Base-by-base conservation (phyloP, 2,797 vertebrate species). In the Phoebastria nigripes region DNA sequence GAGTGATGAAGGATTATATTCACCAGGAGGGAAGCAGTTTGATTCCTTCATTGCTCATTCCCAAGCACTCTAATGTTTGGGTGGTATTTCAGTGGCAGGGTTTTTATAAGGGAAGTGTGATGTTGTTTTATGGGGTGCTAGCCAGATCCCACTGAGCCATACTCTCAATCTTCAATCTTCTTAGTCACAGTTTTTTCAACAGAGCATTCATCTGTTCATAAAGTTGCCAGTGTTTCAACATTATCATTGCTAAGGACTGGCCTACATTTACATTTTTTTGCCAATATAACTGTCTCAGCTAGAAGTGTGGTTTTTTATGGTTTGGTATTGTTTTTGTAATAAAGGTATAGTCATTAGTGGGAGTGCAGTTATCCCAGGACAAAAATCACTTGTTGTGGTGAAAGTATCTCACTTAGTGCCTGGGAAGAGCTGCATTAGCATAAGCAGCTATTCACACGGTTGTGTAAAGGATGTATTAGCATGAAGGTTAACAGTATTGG, bases 111-210 rank as follows among this genome's bases (percentile, higher is more conserved):
- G 79, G 61, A 96, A 96, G 95, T 95, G 94, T 95, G 91, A 96
- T 96, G 82, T 74, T 94, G 94, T 94, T 96, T 93, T 61, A 67
- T 86, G 91, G 94, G 87, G 92, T 95, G 96, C 87, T 90, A 96
- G 96, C 96, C 96, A 94, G 91, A 95, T 96, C 94, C 93, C 84
- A 94, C 87, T 87, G 94, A 96, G 93, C 91, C 81, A 55, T 84
- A 87, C 88, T 96, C 92, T 89, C 77, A 59, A 24, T 77, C 90
- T 73, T 82, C 91, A 87, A 79, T 37, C 82, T 25, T 16, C 94
- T 94, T 87, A 93, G 87, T 97, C 92, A 95, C 87, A 61, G 72
- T 17, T 93, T 94, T 76, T 89, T 63, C 87, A 85, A 39, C 31
- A 86, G 82, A 84, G 76, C 56, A 81, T 89, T 93, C 81, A 84